Conservation (phyloP, 1,140 invertebrate genomes). For the Ganaspis sp. region DNA sequence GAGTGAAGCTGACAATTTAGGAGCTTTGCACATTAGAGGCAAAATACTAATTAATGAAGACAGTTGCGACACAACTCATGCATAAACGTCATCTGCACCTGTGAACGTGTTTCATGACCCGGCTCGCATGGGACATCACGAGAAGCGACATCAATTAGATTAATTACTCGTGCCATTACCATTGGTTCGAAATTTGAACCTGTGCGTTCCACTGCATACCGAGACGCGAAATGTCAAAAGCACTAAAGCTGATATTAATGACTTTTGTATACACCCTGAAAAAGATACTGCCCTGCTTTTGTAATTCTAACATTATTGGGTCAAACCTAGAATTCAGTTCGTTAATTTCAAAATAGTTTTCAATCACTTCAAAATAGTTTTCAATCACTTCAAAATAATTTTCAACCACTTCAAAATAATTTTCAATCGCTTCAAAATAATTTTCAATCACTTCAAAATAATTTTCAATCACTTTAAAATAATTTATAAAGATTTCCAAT, state of each 20-base stretch:
- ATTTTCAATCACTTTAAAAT: too few relatives aligned
- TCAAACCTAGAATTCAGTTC: too few relatives aligned
- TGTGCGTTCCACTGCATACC: conserved; percentile 15
- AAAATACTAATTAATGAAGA: conserved; percentile 62
- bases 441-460: too few relatives aligned
- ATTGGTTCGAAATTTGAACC: conserved; percentile 49
- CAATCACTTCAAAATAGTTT: too few relatives aligned
- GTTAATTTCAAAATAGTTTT: too few relatives aligned
- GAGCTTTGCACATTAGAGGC: conserved; percentile 31
- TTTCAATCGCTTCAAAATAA: too few relatives aligned
- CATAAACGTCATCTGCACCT: conserved; percentile 56
- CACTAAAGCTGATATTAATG: conserved; percentile 55
- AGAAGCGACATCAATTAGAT: conserved; percentile 56
- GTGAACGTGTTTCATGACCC: conserved; percentile 46
- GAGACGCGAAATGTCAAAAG: conserved; percentile 54
- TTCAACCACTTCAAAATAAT: too few relatives aligned
- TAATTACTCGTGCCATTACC: conserved; percentile 59
- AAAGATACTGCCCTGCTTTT: too few relatives aligned
- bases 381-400: too few relatives aligned
- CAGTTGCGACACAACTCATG: conserved; percentile 56
- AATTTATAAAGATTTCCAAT: too few relatives aligned
- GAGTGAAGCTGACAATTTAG: background rate
- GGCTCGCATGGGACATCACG: conserved; percentile 40
- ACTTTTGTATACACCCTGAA: background rate
- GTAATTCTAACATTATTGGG: too few relatives aligned